Conservation (phyloP, 1,140 invertebrate species). For the Lordiphosa mommai region DNA sequence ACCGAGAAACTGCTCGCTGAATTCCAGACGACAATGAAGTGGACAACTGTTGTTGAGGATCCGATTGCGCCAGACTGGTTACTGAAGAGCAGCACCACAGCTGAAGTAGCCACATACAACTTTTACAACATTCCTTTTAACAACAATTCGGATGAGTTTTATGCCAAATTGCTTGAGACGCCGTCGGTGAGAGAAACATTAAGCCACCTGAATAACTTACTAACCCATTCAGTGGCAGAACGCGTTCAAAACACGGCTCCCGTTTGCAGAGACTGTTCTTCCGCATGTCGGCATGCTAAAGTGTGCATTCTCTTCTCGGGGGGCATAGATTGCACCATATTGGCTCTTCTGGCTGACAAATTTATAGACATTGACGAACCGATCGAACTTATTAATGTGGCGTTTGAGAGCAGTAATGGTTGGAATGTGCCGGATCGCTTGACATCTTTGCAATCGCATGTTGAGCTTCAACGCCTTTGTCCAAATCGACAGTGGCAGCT, state of each 20-base stretch:
- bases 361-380: constrained; percentile 85
- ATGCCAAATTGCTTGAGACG: constrained; percentile 9
- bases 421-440: constrained; percentile 88
- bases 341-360: constrained; percentile 90
- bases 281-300: constrained; percentile 85
- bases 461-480: constrained; percentile 86
- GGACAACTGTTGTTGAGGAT: constrained; percentile 14
- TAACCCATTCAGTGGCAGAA: constrained; percentile 84
- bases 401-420: constrained; percentile 85
- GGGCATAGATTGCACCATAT: constrained; percentile 95
- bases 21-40: constrained; percentile 27
- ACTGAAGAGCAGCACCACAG: not conserved
- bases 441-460: constrained; percentile 87
- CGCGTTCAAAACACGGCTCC: constrained; percentile 84
- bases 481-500: constrained; percentile 85
- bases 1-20: constrained; percentile 18
- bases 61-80: constrained; percentile 35
- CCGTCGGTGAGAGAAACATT: constrained; percentile 75
- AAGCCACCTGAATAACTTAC: constrained; percentile 80
- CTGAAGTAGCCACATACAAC: constrained; percentile 38
- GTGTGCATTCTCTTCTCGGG: constrained; percentile 96
- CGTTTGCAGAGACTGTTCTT: constrained; percentile 84
- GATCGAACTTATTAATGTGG: constrained; percentile 98
- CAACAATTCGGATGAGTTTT: constrained; percentile 9
- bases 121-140: constrained; percentile 60